Base-by-base conservation (phyloP, 2,888 invertebrate species). In the Trissoscelio sp. region DNA sequence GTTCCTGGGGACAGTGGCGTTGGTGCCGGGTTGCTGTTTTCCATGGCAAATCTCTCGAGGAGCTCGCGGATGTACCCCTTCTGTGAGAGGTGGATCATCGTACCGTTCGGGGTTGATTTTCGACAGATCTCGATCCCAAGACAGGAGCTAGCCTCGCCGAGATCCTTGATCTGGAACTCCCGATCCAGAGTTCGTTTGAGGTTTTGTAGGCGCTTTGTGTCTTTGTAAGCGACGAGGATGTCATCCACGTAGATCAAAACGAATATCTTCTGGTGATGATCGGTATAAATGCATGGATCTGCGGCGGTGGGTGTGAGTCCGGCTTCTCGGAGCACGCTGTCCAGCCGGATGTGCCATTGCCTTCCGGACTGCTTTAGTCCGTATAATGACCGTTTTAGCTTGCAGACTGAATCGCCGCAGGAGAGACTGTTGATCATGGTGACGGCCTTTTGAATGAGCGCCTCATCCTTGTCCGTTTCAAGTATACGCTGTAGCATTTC, bases 91-190 rank as follows among this genome's bases (percentile, higher is more conserved):
- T 9, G 11, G 6, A 60, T 53, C n/a, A 3, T 11, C 0, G 20
- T 46, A 6, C 48, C 58, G 3, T 37, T 0, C 0, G 46, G 2
- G 7, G 4, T 31, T 34, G 62, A 18, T 4, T 14, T 2, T 28
- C 34, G 57, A 0, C 24, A 20, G 12, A 87, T 83, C 60, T 87
- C 84, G 0, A 87, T 84, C 20, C 85, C 85, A 9, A 87, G 70
- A 60, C 85, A 86, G 58, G 82, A 77, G 3, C 44, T 67, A 1
- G 74, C 82, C 34, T 75, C 66, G 18, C 85, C 86, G 1, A 86
- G 53, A 42, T 85, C 83, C 55, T 84, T 84, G 28, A 84, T 67
- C 7, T 72, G 34, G 42, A 86, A 86, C 18, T 62, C 66, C 48
- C 72, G 39, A 1, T 18, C 24, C n/a, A 85, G 66, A 34, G 44